These are phyloP conservation scores for Caenorhabditis drosophilae DNA, from an alignment of 2,888 invertebrate genomes.

Conservation along the genomic window DNA sequence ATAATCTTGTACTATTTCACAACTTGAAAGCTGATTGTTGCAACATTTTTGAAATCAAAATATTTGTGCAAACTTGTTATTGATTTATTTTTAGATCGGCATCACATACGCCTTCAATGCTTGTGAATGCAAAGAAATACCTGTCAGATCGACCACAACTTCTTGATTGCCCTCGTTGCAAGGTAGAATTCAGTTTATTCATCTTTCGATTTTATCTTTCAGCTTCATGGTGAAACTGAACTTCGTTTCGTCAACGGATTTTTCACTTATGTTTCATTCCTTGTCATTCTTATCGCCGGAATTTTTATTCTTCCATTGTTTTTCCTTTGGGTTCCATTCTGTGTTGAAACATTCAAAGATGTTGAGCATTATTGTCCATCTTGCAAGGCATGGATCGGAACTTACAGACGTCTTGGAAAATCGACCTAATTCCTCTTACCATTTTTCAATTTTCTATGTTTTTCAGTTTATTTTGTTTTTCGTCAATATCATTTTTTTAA, in stretches of 20 bases:
- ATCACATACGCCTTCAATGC: slow-evolving; percentile 65
- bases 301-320: slow-evolving; percentile 65
- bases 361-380: slow-evolving; percentile 64
- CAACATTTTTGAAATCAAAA: too few relatives aligned
- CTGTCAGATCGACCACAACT: slow-evolving; percentile 66
- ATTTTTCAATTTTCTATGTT: not conserved
- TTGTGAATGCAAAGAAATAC: slow-evolving; percentile 67
- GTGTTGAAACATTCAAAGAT: slow-evolving; percentile 65
- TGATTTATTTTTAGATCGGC: slow-evolving; percentile 49
- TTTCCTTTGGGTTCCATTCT: slow-evolving; percentile 68
- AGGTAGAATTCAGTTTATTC: slow-evolving; percentile 36
- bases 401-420: slow-evolving; percentile 65
- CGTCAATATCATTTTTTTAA: too few relatives aligned
- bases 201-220: too few relatives aligned
- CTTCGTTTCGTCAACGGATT: slow-evolving; percentile 64
- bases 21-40: too few relatives aligned
- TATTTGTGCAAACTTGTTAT: too few relatives aligned
- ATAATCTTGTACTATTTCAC: not conserved
- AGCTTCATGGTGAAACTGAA: slow-evolving; percentile 67
- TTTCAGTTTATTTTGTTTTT: not conserved
- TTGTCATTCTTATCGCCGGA: slow-evolving; percentile 62
- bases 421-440: slow-evolving; percentile 46
- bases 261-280: slow-evolving; percentile 64
- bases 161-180: slow-evolving; percentile 65
- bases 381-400: slow-evolving; percentile 66